These are phyloP conservation scores for Emydura subglobosa DNA, from an alignment of 2,113 vertebrate species.

Conservation along the genomic window DNA sequence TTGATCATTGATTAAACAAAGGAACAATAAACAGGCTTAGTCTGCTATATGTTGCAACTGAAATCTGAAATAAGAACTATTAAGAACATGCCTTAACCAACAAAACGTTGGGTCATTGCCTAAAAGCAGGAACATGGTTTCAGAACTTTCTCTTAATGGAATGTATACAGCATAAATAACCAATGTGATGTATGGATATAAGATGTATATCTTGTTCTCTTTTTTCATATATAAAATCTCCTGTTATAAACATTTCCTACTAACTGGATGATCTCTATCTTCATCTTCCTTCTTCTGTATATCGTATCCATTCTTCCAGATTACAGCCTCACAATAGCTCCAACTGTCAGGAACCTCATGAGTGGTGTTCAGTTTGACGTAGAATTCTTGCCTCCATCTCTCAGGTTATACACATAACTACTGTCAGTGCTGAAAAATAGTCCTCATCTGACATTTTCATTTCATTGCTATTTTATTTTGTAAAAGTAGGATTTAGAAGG, in stretches of 20 bases:
- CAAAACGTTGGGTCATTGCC: neutral
- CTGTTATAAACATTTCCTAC: no score
- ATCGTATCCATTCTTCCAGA: neutral
- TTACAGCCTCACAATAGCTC: neutral
- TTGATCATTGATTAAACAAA: neutral
- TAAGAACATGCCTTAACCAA: neutral
- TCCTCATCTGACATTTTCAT: neutral
- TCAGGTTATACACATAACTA: neutral
- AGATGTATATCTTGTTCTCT: neutral
- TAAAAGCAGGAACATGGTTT: neutral
- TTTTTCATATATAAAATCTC: no score
- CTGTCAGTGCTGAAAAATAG: neutral
- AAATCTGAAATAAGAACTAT: neutral
- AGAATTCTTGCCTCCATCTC: neutral
- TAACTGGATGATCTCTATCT: neutral
- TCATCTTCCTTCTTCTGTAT: neutral
- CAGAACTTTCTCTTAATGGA: neutral
- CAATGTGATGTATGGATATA: neutral
- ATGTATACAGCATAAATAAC: neutral
- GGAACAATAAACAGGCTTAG: fast-evolving
- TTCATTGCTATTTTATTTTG: neutral
- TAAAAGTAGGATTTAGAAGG: neutral
- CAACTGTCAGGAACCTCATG: neutral
- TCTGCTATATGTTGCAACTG: neutral
- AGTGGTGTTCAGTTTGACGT: neutral